phyloP scores from a whole-genome alignment of 2,113 vertebrate genomes.

The Pungitius pungitius region DNA sequence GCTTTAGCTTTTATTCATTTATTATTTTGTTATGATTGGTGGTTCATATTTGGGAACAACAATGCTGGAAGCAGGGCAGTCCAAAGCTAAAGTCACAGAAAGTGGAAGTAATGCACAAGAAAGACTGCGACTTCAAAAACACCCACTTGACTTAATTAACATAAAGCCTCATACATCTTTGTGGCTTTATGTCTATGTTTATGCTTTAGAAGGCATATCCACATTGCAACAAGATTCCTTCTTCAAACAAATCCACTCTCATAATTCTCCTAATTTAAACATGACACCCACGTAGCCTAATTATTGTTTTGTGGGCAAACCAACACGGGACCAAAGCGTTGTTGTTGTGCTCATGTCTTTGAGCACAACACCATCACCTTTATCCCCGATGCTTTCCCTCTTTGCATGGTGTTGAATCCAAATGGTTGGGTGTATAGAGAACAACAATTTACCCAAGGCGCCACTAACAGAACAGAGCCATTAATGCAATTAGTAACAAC shows the following conservation, averaged over 20 bases:
- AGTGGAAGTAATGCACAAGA: not conserved
- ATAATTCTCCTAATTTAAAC: not conserved
- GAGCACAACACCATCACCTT: not conserved
- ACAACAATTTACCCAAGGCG: not conserved
- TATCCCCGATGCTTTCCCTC: not conserved
- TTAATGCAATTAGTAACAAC: not conserved
- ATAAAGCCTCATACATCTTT: not conserved
- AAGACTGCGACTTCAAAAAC: not conserved
- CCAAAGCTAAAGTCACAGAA: slow-evolving; percentile 7
- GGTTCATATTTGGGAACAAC: slow-evolving; percentile 29
- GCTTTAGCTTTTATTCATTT: too few relatives aligned
- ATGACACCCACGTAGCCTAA: not conserved
- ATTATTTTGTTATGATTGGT: slow-evolving; percentile 48
- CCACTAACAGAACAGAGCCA: not conserved
- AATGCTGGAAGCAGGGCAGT: slow-evolving; percentile 6
- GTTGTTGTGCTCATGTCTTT: not conserved
- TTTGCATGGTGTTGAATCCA: not conserved
- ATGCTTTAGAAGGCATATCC: not conserved
- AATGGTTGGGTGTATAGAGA: slow-evolving; percentile 2
- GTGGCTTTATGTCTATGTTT: too few relatives aligned
- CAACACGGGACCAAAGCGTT: not conserved
- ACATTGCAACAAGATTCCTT: not conserved
- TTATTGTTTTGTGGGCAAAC: not conserved
- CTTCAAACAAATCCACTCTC: too few relatives aligned
- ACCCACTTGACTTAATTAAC: not conserved